These are phyloP conservation scores for Apostichopus parvimensis DNA, from an alignment of 35 echinoderm and acorn worm species.

Conservation along the genomic window DNA sequence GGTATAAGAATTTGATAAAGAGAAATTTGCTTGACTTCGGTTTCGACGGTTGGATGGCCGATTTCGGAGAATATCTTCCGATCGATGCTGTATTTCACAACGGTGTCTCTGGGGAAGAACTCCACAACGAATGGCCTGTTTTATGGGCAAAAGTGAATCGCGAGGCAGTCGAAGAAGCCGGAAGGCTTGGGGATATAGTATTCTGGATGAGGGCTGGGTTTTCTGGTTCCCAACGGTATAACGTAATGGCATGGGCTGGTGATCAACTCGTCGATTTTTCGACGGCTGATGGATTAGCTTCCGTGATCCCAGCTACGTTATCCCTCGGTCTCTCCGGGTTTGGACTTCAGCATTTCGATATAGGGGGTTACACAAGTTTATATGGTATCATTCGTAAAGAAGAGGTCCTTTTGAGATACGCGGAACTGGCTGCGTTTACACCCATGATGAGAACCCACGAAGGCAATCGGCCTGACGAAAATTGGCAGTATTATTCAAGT, in stretches of 20 bases:
- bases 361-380: conserved; percentile 90
- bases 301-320: conserved; percentile 89
- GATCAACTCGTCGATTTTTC: conserved; percentile 96
- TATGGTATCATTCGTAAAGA: conserved; percentile 78
- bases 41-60: conserved; percentile 94
- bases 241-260: conserved; percentile 90
- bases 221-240: conserved; percentile 77
- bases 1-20: conserved; percentile 86
- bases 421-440: conserved; percentile 86
- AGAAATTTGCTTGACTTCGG: conserved; percentile 87
- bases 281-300: conserved; percentile 85
- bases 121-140: conserved; percentile 89
- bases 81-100: conserved; percentile 80
- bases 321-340: conserved; percentile 81
- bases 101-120: conserved; percentile 61
- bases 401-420: conserved; percentile 83
- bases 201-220: conserved; percentile 96
- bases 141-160: conserved; percentile 82
- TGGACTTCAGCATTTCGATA: conserved; percentile 88
- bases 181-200: conserved; percentile 72
- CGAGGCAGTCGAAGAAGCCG: conserved; percentile 78
- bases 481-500: conserved; percentile 91
- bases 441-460: conserved; percentile 94
- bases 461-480: conserved; percentile 80
- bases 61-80: conserved; percentile 92